These are phyloP conservation scores for Talpa occidentalis DNA, from an alignment of 2,113 vertebrate genomes.

Conservation along the genomic window DNA sequence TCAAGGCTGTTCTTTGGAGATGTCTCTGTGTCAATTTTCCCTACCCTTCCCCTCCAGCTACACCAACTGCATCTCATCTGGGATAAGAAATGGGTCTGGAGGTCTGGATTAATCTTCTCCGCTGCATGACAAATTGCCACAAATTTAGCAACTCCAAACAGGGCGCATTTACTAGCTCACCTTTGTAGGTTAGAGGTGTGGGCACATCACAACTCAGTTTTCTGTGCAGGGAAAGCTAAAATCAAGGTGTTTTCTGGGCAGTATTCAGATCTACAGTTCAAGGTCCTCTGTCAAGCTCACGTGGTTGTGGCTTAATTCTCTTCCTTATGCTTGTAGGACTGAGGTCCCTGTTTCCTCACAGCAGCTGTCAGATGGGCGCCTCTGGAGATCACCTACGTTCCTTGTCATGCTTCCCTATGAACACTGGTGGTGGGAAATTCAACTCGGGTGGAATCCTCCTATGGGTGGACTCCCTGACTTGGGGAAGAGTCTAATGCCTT, in stretches of 20 bases:
- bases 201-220: neutral
- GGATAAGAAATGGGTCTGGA: neutral
- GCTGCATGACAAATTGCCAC: neutral
- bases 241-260: neutral
- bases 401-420: neutral
- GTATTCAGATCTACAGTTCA: neutral
- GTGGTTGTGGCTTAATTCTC: neutral
- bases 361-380: neutral
- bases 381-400: neutral
- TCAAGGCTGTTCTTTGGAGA: neutral
- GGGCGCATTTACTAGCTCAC: neutral
- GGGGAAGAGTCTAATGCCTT: neutral
- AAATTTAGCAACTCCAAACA: neutral
- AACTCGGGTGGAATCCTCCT: neutral
- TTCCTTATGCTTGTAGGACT: neutral
- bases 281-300: neutral
- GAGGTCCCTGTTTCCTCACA: neutral
- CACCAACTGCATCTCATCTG: neutral
- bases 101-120: neutral
- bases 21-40: neutral
- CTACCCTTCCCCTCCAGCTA: neutral
- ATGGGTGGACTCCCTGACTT: neutral
- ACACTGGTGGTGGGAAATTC: neutral
- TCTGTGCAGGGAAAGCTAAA: neutral
- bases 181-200: neutral